phyloP scores from a whole-genome alignment of 2,113 vertebrate species.

The Phrynosoma platyrhinos region DNA sequence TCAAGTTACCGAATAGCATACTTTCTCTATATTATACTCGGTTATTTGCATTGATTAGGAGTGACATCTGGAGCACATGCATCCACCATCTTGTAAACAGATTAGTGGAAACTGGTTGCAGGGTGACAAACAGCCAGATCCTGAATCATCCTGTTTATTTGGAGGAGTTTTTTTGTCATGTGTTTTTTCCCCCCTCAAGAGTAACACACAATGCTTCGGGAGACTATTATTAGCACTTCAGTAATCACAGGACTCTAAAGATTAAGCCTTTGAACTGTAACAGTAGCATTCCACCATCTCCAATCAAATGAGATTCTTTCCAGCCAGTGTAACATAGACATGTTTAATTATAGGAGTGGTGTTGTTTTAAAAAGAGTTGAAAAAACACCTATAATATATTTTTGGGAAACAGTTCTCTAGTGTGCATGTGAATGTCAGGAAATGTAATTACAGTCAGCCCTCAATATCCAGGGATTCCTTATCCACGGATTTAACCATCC shows the following conservation, averaged over 20 bases:
- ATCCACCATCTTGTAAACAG: constrained; percentile 25
- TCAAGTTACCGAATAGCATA: background rate
- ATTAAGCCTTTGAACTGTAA: constrained; percentile 22
- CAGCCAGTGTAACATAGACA: background rate
- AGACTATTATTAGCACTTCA: constrained; percentile 39
- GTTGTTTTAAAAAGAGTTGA: background rate
- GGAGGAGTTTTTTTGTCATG: background rate
- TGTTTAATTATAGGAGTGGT: constrained; percentile 3
- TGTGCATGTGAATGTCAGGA: background rate
- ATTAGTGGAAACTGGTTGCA: constrained; percentile 24
- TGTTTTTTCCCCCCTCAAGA: constrained; percentile 37
- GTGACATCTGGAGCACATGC: background rate
- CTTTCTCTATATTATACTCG: background rate
- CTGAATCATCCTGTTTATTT: constrained; percentile 7
- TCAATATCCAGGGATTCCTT: no score
- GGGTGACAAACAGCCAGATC: constrained; percentile 9
- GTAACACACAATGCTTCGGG: constrained; percentile 16
- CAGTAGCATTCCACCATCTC: constrained; percentile 14
- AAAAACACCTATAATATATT: background rate
- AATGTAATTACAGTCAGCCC: no score
- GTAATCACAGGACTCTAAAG: constrained; percentile 17
- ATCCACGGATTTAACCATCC: no score
- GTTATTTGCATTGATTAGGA: no score
- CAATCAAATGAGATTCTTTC: constrained; percentile 24
- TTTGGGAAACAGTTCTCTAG: background rate